phyloP scores from a whole-genome alignment of 2,888 invertebrate species.

The Subacronicta megacephala region DNA sequence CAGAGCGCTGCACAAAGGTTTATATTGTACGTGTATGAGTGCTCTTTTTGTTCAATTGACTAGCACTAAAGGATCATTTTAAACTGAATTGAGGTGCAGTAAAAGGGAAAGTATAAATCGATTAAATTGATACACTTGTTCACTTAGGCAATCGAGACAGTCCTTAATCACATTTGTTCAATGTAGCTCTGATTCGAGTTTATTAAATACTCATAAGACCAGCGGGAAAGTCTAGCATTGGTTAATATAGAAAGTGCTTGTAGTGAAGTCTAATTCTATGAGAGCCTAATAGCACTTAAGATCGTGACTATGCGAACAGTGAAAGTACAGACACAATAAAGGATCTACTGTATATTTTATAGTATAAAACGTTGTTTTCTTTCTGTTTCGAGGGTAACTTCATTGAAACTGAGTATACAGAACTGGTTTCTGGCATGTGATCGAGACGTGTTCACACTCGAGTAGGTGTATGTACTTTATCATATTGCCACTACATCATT shows the following conservation, averaged over 20 bases:
- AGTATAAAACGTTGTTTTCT: constrained; percentile 35
- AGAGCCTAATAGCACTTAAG: constrained; percentile 50
- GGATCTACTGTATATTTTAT: constrained; percentile 60
- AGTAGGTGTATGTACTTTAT: constrained; percentile 48
- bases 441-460: constrained; percentile 28
- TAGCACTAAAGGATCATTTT: constrained; percentile 22
- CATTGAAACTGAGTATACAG: constrained; percentile 43
- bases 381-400: constrained; percentile 37
- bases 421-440: constrained; percentile 48
- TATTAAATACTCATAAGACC: constrained; percentile 29
- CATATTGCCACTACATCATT: constrained; percentile 49
- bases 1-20: constrained; percentile 41
- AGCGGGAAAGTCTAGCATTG: constrained; percentile 60
- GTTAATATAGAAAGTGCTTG: constrained; percentile 76
- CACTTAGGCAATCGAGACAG: not conserved
- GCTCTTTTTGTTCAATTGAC: constrained; percentile 30
- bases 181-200: constrained; percentile 5
- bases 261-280: constrained; percentile 51
- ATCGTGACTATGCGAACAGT: constrained; percentile 77
- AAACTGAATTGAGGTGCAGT: constrained; percentile 39
- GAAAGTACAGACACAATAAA: constrained; percentile 74
- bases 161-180: constrained; percentile 5
- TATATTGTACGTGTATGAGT: constrained; percentile 43
- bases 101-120: constrained; percentile 21
- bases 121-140: constrained; percentile 24